Evolutionary conservation across 2,888 invertebrate species (phyloP), one percentile per base, ranked within the genome.

Genomic region (Pristionchus entomophagus): DNA sequence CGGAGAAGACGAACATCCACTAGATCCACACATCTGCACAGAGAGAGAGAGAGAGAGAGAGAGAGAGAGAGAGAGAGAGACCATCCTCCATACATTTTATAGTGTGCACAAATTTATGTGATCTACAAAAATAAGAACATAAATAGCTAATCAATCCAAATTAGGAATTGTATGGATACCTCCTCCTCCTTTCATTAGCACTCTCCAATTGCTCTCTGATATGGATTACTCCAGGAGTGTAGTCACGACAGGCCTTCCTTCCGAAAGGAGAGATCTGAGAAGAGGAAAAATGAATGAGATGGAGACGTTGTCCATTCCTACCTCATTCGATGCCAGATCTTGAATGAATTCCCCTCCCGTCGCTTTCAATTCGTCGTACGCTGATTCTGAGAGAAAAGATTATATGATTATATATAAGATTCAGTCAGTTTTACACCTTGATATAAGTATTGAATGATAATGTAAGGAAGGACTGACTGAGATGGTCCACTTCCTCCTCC

Each of bases 1-100:
- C 96, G 96, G 87, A 97, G 94, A 93, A 96, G 96, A 93, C 96
- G 96, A 89, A 96, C 94, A 91, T 96, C 96, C 4, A 96, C 95
- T 90, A 96, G 95, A 91, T 96, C 96, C 89, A 94, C 94, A 89
- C 94, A 94, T 69, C 96, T 90, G 86, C 41, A 88, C 65, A 38
- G 29, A 1, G 38, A 45, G 41, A 12, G 26, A 41, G 5, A 41
- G 38, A 38, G 12, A 3, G 38, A 22, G 26, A 1, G 38, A 14
- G 8, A 2, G 19, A 6, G 38, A 38, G 17, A 10, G 19, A 69
- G 0, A n/a, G n/a, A n/a, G n/a, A n/a, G n/a, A n/a, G n/a, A n/a
- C n/a, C n/a, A n/a, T n/a, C n/a, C n/a, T n/a, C n/a, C n/a, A n/a
- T n/a, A n/a, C n/a, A n/a, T n/a, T n/a, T n/a, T n/a, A n/a, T n/a